phyloP scores from a whole-genome alignment of 2,797 vertebrate species.

The Poeciliopsis paucimaculata region DNA sequence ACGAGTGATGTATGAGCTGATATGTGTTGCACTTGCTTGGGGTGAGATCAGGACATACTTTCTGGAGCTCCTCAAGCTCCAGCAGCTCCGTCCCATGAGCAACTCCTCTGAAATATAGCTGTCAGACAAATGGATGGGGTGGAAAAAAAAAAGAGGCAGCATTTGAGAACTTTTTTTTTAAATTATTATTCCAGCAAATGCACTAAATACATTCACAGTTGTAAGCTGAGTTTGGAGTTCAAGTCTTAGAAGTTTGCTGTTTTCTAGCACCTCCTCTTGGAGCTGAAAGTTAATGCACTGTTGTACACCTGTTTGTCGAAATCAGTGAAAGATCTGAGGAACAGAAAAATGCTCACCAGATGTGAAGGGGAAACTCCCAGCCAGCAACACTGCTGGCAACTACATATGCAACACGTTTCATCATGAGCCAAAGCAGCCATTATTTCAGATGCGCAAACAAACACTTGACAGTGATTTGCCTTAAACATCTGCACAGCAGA shows the following conservation, averaged over 20 bases:
- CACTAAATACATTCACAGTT: constrained; percentile 24
- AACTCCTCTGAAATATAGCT: constrained; percentile 48
- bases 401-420: constrained; percentile 76
- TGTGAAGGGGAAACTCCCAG: constrained; percentile 63
- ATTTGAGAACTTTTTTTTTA: constrained; percentile 31
- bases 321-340: constrained; percentile 72
- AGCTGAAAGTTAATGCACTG: constrained; percentile 39
- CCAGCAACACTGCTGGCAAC: constrained; percentile 77
- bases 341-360: constrained; percentile 65
- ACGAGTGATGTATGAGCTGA: constrained; percentile 76
- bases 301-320: constrained; percentile 69
- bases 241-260: constrained; percentile 40
- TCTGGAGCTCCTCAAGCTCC: constrained; percentile 58
- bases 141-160: constrained; percentile 8
- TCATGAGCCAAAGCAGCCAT: constrained; percentile 75
- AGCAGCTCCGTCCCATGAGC: constrained; percentile 23
- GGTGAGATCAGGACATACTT: constrained; percentile 66
- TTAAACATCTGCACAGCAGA: constrained; percentile 78
- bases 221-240: constrained; percentile 16
- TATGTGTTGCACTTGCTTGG: constrained; percentile 67
- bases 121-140: constrained; percentile 26
- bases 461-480: constrained; percentile 80
- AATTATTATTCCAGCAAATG: constrained; percentile 24
- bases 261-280: constrained; percentile 72
- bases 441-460: constrained; percentile 81